Conservation (phyloP, 2,888 invertebrate genomes). For the Pherbina coryleti region DNA sequence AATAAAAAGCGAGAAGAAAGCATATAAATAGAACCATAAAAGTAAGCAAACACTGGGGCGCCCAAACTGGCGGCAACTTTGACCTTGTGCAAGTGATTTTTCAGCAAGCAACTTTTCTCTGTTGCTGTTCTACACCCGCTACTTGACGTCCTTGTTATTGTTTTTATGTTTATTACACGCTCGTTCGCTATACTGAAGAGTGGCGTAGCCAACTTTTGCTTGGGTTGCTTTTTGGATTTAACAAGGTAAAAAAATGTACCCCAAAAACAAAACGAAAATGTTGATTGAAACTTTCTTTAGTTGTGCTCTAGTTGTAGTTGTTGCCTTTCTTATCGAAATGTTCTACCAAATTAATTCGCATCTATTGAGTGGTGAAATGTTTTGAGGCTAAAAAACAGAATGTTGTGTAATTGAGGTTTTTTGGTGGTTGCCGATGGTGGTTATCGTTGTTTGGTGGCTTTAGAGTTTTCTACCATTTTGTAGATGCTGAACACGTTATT, state of each 20-base stretch:
- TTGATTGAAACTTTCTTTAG: neutral
- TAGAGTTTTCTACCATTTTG: neutral
- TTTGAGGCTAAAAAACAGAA: too few relatives aligned
- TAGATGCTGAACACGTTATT: slow-evolving; percentile 14
- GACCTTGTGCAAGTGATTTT: slow-evolving; percentile 21
- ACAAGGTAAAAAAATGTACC: neutral
- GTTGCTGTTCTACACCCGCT: neutral
- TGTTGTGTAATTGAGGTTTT: neutral
- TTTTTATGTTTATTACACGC: too few relatives aligned
- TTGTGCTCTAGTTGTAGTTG: neutral
- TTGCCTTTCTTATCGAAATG: neutral
- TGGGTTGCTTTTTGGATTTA: neutral
- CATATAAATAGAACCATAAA: neutral
- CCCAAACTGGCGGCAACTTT: neutral
- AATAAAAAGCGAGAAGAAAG: neutral
- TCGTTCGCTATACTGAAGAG: too few relatives aligned
- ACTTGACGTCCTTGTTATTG: too few relatives aligned
- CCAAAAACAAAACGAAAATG: neutral
- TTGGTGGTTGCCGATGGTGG: slow-evolving; percentile 5
- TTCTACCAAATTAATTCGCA: slow-evolving; percentile 1
- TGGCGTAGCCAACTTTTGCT: neutral
- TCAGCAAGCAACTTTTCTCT: neutral
- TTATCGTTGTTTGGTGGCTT: neutral
- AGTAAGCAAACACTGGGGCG: neutral
- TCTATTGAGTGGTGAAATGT: neutral